Evolutionary conservation across 2,797 vertebrate genomes (phyloP).

Genomic region (Enteromius argenteus): DNA sequence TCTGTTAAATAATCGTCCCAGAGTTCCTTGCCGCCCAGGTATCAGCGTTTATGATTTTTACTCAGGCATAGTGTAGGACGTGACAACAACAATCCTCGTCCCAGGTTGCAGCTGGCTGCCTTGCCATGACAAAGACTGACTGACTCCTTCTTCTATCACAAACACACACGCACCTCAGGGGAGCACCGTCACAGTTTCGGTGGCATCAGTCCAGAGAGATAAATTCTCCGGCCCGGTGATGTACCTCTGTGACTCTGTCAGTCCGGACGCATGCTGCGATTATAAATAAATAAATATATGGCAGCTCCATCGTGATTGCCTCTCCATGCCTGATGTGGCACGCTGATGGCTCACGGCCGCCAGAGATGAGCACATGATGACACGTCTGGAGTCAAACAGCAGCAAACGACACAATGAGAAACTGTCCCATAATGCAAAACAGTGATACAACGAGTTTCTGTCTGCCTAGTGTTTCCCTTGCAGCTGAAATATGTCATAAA

Average conservation of each 20-base stretch:
- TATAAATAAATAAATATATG: conserved; percentile 69
- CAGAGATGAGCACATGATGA: conserved; percentile 78
- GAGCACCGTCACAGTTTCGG: conserved; percentile 58
- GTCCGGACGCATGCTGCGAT: conserved; percentile 73
- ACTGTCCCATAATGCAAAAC: conserved; percentile 42
- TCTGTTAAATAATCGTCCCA: conserved; percentile 71
- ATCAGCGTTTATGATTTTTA: conserved; percentile 71
- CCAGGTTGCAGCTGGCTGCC: conserved; percentile 71
- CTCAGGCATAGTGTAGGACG: conserved; percentile 63
- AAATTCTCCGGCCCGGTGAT: conserved; percentile 66
- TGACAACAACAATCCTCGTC: conserved; percentile 64
- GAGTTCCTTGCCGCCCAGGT: conserved; percentile 69
- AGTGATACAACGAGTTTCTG: background rate
- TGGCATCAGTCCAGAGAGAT: conserved; percentile 57
- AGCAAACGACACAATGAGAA: conserved; percentile 77
- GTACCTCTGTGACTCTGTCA: conserved; percentile 72
- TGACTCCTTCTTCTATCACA: conserved; percentile 61
- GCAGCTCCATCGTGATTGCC: conserved; percentile 73
- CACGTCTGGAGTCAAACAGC: conserved; percentile 69
- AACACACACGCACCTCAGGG: conserved; percentile 59
- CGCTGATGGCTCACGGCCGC: conserved; percentile 75
- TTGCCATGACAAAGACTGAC: conserved; percentile 67
- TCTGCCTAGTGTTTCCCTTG: background rate
- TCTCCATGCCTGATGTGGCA: conserved; percentile 80
- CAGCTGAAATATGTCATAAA: background rate